Evolutionary conservation across 2,113 vertebrate species (phyloP), one percentile per base, ranked within the genome.

Genomic region (Tor tambroides): DNA sequence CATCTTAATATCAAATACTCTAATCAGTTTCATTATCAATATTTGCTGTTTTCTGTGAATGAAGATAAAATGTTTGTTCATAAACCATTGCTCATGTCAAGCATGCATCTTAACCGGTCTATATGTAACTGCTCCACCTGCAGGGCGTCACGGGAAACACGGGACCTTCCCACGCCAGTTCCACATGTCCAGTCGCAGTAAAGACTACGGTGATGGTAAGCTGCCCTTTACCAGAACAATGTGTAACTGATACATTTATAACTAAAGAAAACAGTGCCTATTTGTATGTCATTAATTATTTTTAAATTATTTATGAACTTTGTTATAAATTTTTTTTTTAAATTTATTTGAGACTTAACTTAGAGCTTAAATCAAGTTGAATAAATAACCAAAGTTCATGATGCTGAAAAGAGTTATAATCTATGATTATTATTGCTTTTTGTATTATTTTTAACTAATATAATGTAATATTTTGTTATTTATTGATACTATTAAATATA

Each of bases 151-250:
- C 56, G 95, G 96, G 83, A 98, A 97, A 93, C 97, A 97, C 9
- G 97, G 97, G 63, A 98, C 97, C 59, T 98, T 98, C 88, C 97
- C 97, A 0, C 93, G 96, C 32, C 97, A 97, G 91, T 97, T 96
- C 89, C 97, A 97, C 82, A 91, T 98, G 89, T 96, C 96, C 87
- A 96, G 96, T 59, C 95, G 95, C 61, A 96, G 95, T 90, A 98
- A 97, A 91, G 97, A 98, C 92, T 97, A 97, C 83, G 96, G 94
- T 1, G 96, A 98, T 0, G 96, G 97, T 98, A 93, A 96, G 96
- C 75, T 79, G 80, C 75, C 15, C 65, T 90, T 89, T 89, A 10
- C 76, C 84, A 72, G 15, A 89, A 54, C 72, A 84, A 77, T 83
- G 30, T 54, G 30, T 63, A 46, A 8, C 85, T 89, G 35, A 59